phyloP scores from a whole-genome alignment of 2,888 invertebrate genomes.

The Leucophenga maculata region DNA sequence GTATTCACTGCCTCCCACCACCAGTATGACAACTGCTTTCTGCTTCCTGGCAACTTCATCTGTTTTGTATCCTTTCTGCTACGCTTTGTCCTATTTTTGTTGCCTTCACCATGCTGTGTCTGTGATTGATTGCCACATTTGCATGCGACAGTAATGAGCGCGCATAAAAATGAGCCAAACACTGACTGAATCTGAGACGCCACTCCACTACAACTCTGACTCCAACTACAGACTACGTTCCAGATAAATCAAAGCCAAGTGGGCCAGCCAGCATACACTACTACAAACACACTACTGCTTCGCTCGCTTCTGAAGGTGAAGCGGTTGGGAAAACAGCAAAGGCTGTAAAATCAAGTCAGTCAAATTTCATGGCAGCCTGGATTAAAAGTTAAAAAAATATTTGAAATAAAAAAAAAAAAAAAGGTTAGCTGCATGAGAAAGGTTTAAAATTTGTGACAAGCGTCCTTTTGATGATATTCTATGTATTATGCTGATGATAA shows the following conservation, averaged over 20 bases:
- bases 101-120: slow-evolving; percentile 25
- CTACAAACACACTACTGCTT: not conserved
- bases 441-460: not conserved
- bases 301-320: not conserved
- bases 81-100: slow-evolving; percentile 19
- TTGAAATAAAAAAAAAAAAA: no score
- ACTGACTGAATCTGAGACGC: slow-evolving; percentile 27
- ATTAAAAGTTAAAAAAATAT: no score
- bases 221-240: not conserved
- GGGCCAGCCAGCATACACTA: not conserved
- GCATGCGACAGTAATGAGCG: slow-evolving; percentile 59
- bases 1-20: not conserved
- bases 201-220: not conserved
- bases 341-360: not conserved
- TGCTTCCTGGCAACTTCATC: slow-evolving; percentile 2
- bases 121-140: slow-evolving; percentile 63
- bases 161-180: slow-evolving; percentile 46
- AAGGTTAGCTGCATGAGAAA: not conserved
- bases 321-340: not conserved
- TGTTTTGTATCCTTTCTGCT: not conserved
- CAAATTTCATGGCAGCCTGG: slow-evolving; percentile 4
- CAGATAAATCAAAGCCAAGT: slow-evolving; percentile 7
- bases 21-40: not conserved
- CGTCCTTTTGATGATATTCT: not conserved
- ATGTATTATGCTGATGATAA: slow-evolving; percentile 4